A percentile compares a stretch with the other conserved stretches of the same genome.
phyloP scores from a whole-genome alignment of 2,113 vertebrate species.

The Isurus oxyrinchus region DNA sequence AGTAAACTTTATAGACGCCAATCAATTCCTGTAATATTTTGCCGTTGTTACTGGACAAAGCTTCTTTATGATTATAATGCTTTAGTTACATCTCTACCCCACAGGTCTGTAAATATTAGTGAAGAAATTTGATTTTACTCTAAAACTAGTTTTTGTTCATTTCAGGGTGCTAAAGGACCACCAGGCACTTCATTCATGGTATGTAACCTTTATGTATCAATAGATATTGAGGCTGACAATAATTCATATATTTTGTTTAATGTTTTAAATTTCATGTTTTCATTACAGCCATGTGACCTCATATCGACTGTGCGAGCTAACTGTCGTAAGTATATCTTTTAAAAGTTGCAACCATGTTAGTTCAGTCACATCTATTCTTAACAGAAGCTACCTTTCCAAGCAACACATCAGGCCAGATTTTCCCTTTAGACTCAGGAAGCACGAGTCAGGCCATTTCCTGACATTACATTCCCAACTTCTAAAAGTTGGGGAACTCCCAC shows the following conservation, averaged over 20 bases:
- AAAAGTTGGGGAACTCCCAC: no score
- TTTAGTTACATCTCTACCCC: background rate
- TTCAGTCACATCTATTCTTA: background rate
- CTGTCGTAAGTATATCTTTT: constrained; percentile 64
- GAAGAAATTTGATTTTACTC: no score
- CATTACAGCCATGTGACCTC: constrained; percentile 70
- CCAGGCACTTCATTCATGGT: constrained; percentile 53
- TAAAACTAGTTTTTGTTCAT: constrained; percentile 40
- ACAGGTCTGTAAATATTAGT: background rate
- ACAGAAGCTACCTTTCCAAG: background rate
- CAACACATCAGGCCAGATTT: background rate
- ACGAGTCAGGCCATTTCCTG: no score
- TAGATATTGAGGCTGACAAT: background rate
- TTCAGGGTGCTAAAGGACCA: constrained; percentile 67
- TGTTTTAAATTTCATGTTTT: constrained; percentile 35
- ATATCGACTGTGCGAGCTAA: constrained; percentile 64
- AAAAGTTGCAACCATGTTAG: constrained; percentile 8
- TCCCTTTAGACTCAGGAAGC: no score
- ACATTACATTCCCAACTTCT: no score
- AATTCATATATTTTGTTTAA: background rate
- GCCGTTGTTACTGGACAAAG: background rate
- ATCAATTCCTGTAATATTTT: background rate
- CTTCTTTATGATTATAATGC: background rate
- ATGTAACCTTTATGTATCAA: constrained; percentile 46
- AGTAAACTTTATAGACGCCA: no score